Evolutionary conservation across 2,113 vertebrate species (phyloP), one percentile per base, ranked within the genome.

Genomic region (Spermophilus dauricus): DNA sequence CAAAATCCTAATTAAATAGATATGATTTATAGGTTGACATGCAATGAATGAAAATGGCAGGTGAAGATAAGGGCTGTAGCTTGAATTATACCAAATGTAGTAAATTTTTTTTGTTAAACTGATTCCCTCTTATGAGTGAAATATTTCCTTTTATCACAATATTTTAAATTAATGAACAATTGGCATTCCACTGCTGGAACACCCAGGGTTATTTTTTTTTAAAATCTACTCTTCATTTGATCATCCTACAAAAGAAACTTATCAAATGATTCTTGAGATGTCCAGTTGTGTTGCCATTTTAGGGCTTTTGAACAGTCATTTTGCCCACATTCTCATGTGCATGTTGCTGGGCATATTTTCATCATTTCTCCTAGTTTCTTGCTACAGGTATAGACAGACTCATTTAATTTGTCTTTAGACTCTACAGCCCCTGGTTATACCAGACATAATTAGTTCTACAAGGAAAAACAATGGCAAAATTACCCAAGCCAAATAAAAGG

Each of bases 211-310:
- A 45, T 45, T 45, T 45, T 1, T 39, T 76, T 85, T 39, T 37
- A 8, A 3, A 11, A 16, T 32, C 8, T 14, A 3, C 17, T 28
- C 4, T 11, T 56, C 17, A 45, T 42, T 0, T 13, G 8, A 14
- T 73, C 4, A 0, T 16, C 39, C 20, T 56, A 39, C 28, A 61
- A 32, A 67, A 48, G 7, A 76, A 90, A 13, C 0, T 0, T 30
- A 51, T 17, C 1, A 24, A n/a, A 20, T 56, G n/a, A 32, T 12
- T 34, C 32, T 56, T 77, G 18, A n/a, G 58, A 58, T 11, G 1
- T 28, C 13, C 20, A 51, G 0, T 18, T 45, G 1, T 48, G 2
- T 12, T 42, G 18, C 14, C 32, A 65, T 20, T 22, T 51, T 13
- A n/a, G 14, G 17, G 3, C 20, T 10, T 78, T 70, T 22, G 7